Conservation (phyloP, 2,888 invertebrate genomes). For the Steinernema scapterisci region DNA sequence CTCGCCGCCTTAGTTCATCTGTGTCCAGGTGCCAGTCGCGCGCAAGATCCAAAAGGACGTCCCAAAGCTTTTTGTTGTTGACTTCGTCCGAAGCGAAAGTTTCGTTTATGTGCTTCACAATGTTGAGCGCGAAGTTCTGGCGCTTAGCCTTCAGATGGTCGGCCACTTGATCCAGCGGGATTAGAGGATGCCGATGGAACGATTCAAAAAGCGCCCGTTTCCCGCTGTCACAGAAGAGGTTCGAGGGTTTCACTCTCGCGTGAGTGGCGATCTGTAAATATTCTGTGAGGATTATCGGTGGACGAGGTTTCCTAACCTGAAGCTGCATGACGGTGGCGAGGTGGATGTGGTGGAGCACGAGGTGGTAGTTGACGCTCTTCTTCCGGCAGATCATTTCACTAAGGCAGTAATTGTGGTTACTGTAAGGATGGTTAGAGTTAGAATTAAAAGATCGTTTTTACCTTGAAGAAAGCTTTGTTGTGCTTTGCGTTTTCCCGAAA, state of each 20-base stretch:
- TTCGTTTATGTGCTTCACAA: slow-evolving; percentile 31
- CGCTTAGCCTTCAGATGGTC: slow-evolving; percentile 48
- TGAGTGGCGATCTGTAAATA: slow-evolving; percentile 17
- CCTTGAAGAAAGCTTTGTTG: too few species aligned
- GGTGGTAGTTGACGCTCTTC: slow-evolving; percentile 57
- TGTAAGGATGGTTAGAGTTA: background rate
- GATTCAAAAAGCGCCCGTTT: slow-evolving; percentile 56
- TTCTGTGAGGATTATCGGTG: too few species aligned
- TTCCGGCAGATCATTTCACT: slow-evolving; percentile 41
- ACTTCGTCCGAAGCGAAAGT: background rate
- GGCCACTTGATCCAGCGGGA: slow-evolving; percentile 56
- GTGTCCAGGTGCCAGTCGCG: slow-evolving; percentile 46
- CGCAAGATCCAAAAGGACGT: slow-evolving; percentile 38
- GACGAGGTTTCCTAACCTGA: slow-evolving; percentile 29
- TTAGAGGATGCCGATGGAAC: slow-evolving; percentile 59
- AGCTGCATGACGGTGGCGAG: slow-evolving; percentile 48
- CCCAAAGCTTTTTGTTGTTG: slow-evolving; percentile 37
- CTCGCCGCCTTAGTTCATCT: slow-evolving; percentile 44
- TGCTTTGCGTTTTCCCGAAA: background rate
- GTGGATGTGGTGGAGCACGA: slow-evolving; percentile 60
- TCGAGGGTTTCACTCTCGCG: background rate
- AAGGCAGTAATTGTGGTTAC: background rate
- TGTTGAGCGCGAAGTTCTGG: slow-evolving; percentile 48
- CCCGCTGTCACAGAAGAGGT: slow-evolving; percentile 39
- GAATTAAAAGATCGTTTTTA: background rate